phyloP scores from a whole-genome alignment of 2,113 vertebrate species.

The Camelus bactrianus region DNA sequence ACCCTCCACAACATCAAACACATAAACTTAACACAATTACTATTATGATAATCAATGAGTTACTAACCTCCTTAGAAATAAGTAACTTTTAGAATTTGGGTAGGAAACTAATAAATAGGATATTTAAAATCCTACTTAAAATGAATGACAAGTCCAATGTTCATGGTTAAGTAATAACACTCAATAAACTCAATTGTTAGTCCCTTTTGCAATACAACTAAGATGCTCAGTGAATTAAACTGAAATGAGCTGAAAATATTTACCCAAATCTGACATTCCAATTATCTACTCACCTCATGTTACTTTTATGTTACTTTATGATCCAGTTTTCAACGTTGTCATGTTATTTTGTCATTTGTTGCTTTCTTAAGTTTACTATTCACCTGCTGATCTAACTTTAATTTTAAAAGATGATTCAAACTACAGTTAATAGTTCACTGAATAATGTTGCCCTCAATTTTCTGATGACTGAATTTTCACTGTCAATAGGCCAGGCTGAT shows the following conservation, averaged over 20 bases:
- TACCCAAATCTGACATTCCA: neutral
- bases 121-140: neutral
- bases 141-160: neutral
- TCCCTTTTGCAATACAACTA: neutral
- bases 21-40: neutral
- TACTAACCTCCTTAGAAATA: neutral
- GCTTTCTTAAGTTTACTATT: conserved; percentile 10
- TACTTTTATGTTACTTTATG: neutral
- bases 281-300: neutral
- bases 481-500: neutral
- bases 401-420: conserved; percentile 25
- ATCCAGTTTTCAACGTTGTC: neutral
- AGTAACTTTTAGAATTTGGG: neutral
- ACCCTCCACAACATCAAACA: neutral
- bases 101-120: neutral
- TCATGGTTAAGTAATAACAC: neutral
- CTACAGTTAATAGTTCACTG: neutral
- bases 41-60: neutral
- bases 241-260: conserved; percentile 44
- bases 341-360: neutral
- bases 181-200: neutral
- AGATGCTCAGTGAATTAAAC: neutral
- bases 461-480: neutral
- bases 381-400: neutral
- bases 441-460: neutral